A percentile compares a stretch with the other conserved stretches of the same genome.
phyloP scores from a whole-genome alignment of 2,888 invertebrate species.

The Campoplex capitator region DNA sequence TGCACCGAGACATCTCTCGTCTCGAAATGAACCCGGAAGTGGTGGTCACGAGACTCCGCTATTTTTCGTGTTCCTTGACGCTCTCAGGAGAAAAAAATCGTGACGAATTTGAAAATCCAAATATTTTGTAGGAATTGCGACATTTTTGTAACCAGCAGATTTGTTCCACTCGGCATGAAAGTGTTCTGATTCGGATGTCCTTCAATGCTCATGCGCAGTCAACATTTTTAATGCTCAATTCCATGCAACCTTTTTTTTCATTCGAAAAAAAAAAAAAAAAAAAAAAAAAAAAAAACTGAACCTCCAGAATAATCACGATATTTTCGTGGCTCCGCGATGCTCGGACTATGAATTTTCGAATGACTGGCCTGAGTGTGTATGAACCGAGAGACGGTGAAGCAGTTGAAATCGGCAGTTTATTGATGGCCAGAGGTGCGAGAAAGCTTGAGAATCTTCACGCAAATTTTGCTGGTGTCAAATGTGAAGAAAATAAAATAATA shows the following conservation, averaged over 20 bases:
- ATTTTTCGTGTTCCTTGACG: conserved; percentile 23
- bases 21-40: conserved; percentile 52
- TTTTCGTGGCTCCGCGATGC: too few relatives aligned
- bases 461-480: neutral
- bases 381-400: neutral
- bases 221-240: too few relatives aligned
- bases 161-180: neutral
- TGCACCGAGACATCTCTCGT: neutral
- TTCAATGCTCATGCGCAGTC: neutral
- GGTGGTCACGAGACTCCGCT: conserved; percentile 22
- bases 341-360: too few relatives aligned
- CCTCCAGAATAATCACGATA: neutral
- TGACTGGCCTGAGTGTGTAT: neutral
- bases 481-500: neutral
- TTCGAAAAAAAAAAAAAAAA: too few relatives aligned
- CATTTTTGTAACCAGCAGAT: neutral
- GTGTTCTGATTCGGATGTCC: neutral
- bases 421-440: neutral
- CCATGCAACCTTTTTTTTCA: too few relatives aligned
- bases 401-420: neutral
- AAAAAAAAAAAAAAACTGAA: neutral
- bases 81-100: conserved; percentile 31
- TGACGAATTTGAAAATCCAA: conserved; percentile 62
- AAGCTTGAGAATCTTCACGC: neutral
- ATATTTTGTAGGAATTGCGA: conserved; percentile 59